Evolutionary conservation across 2,888 invertebrate genomes (phyloP).

Genomic region (Athalia rosae): DNA sequence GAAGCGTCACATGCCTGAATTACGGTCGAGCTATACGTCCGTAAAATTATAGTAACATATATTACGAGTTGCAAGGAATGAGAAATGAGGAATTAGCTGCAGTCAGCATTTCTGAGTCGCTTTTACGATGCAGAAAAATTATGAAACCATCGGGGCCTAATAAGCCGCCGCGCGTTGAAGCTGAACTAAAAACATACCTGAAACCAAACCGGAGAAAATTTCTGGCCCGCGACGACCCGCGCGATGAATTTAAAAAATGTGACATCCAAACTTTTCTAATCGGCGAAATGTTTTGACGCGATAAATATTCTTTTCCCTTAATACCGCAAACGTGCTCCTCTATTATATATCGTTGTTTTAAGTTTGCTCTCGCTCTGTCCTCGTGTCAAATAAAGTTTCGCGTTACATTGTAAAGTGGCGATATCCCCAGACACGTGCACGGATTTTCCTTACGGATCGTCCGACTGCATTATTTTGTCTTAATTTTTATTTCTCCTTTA

Average conservation of each 20-base stretch:
- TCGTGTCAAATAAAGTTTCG: conserved; percentile 46
- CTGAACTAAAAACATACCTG: background rate
- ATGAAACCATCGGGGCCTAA: conserved; percentile 16
- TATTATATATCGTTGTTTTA: conserved; percentile 46
- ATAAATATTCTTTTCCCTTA: conserved; percentile 40
- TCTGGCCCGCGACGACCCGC: background rate
- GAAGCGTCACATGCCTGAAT: conserved; percentile 49
- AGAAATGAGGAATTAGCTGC: conserved; percentile 44
- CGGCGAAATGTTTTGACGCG: conserved; percentile 36
- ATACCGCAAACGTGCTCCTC: conserved; percentile 35
- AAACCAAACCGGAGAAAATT: background rate
- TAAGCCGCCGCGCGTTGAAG: background rate
- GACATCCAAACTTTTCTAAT: conserved; percentile 7
- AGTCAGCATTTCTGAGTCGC: conserved; percentile 40
- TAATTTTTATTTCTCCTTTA: conserved; percentile 31
- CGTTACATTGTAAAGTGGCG: conserved; percentile 45
- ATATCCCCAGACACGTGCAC: conserved; percentile 34
- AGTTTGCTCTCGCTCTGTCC: conserved; percentile 45
- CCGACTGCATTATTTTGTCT: background rate
- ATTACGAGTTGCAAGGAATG: background rate
- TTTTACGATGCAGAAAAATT: conserved; percentile 27
- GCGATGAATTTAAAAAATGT: background rate
- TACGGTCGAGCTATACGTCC: background rate
- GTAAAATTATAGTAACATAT: background rate
- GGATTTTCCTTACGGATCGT: conserved; percentile 27